phyloP scores from a whole-genome alignment of 2,888 invertebrate species.

The Philhelius pedissequus region DNA sequence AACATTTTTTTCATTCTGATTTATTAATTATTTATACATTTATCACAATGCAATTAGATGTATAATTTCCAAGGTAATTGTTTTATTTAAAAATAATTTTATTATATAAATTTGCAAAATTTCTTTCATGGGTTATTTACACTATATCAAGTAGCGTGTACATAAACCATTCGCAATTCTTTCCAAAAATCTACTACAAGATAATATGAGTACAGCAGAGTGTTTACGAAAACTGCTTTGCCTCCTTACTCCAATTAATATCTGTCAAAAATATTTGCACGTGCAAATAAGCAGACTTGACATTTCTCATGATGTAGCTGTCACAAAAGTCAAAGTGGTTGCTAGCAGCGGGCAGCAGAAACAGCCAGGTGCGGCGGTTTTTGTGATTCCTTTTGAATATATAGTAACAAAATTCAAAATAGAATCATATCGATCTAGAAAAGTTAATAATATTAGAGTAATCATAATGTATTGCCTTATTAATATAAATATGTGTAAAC shows the following conservation, averaged over 20 bases:
- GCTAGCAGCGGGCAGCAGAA: not conserved
- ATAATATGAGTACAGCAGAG: no score
- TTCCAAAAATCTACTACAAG: not conserved
- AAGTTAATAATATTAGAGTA: not conserved
- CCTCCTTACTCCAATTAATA: not conserved
- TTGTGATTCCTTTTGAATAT: not conserved
- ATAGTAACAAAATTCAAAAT: not conserved
- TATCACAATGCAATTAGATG: no score
- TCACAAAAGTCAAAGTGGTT: no score
- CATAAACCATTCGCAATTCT: not conserved
- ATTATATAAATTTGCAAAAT: no score
- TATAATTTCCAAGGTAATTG: no score
- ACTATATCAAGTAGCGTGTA: not conserved
- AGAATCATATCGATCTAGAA: not conserved
- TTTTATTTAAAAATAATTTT: no score
- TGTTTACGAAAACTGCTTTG: not conserved
- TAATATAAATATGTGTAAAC: conserved; percentile 41
- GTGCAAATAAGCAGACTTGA: not conserved
- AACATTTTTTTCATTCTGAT: no score
- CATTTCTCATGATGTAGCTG: not conserved
- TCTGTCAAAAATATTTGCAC: not conserved
- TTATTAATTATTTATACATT: no score
- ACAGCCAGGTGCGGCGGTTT: no score
- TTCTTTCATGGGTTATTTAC: not conserved
- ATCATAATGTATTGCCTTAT: conserved; percentile 54